Base-by-base conservation (phyloP, 2,888 invertebrate genomes). In the Chrysomela aeneicollis region DNA sequence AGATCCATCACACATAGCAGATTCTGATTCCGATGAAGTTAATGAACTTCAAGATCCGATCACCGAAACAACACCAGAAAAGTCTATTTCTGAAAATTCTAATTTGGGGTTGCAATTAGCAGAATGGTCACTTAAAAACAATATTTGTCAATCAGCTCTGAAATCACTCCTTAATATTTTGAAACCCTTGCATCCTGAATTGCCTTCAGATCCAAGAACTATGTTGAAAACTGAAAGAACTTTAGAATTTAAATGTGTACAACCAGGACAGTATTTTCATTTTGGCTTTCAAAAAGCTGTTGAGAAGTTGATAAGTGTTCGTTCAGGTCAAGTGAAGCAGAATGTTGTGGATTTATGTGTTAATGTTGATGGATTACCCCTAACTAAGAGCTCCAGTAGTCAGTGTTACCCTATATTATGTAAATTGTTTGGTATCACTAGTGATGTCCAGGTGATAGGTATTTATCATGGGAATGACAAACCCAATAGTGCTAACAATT, bases 171-270 rank as follows among this genome's bases (percentile, higher is more conserved):
- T 58, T 8, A 49, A 22, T 26, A 58, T 47, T 58, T 61, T 61
- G 32, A 61, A 61, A 42, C 60, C 60, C 17, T n/a, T 61, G 30
- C 60, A 61, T 32, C 21, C 17, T 47, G 60, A 26, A 55, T 60
- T 68, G 42, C 63, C 64, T 22, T 32, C 50, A 30, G 63, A 66
- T 66, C 57, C 66, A 15, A 18, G 68, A 51, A 64, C 64, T 35
- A 53, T 57, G 42, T 57, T 57, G 46, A 57, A 57, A 57, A 57
- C 57, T 46, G 46, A 42, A 46, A 57, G 26, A 46, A 46, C 42
- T 46, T 46, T 26, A 46, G 46, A 46, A 46, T 57, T 57, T 15
- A 57, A 57, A 46, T 46, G 21, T 46, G 46, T 57, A 46, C 42
- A 57, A 46, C 57, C 57, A 57, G 57, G 57, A 21, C 42, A 46